These are phyloP conservation scores for Pristionchus japonicus DNA, from an alignment of 2,888 invertebrate species.

Conservation along the genomic window DNA sequence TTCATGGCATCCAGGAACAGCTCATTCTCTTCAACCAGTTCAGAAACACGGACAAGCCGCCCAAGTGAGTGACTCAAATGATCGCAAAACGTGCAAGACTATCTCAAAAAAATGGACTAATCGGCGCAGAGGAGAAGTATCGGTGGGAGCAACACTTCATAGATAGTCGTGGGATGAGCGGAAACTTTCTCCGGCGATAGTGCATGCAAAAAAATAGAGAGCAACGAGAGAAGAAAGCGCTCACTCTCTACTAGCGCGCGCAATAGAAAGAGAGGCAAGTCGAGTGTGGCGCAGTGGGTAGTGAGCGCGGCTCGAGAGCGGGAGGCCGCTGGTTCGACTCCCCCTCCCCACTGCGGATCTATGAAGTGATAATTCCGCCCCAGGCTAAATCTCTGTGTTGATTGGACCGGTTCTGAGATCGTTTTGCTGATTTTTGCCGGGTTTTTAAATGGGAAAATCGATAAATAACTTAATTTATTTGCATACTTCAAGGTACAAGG, in stretches of 20 bases:
- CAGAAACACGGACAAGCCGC: constrained; percentile 95
- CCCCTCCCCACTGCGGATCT: neutral
- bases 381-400: constrained; percentile 47
- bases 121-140: too few species aligned
- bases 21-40: constrained; percentile 93
- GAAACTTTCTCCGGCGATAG: too few species aligned
- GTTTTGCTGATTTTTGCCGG: neutral
- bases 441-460: neutral
- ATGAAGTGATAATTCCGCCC: constrained; percentile 46
- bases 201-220: too few species aligned
- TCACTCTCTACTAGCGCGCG: neutral
- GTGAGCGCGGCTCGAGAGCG: neutral
- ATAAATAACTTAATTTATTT: too few species aligned
- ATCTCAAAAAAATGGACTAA: too few species aligned
- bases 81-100: too few species aligned
- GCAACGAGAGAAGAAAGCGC: neutral
- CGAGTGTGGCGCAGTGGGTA: constrained; percentile 28
- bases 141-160: too few species aligned
- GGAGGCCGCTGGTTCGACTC: constrained; percentile 26
- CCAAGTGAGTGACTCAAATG: constrained; percentile 91
- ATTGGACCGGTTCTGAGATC: constrained; percentile 45
- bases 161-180: too few species aligned
- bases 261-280: neutral
- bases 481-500: too few species aligned
- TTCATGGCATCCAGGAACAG: constrained; percentile 93